Base-by-base conservation (phyloP, 1,140 invertebrate genomes). In the Odontomachus brunneus region DNA sequence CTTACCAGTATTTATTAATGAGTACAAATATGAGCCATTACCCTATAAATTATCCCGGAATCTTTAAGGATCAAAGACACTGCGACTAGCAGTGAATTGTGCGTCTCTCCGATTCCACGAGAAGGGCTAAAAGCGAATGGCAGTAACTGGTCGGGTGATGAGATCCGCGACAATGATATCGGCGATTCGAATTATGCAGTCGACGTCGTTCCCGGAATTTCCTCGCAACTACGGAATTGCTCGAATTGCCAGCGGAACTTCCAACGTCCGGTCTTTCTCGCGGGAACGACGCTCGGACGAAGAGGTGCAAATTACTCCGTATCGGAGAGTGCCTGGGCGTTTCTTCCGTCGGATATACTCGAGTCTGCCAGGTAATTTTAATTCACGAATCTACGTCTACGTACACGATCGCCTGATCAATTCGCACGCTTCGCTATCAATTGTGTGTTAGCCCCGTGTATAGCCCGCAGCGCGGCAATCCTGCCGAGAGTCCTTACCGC, bases 81-180 rank as follows among this genome's bases (percentile, higher is more conserved):
- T 11, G 0, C 38, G 38, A 44, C 38, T 5, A 5, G 29, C 29
- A 5, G 29, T 5, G 29, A 33, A 33, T 33, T 33, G 29, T n/a
- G n/a, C 29, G 29, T 33, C 38, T 11, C 38, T 7, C 38, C 38
- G 38, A 44, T 11, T 9, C 38, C 38, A 11, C 38, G 38, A 11
- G 9, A 11, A 44, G 3, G 22, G 44, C 2, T 29, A 59, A 80
- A 71, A 80, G 24, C 33, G 33, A 80, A 19, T 71, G 22, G 71
- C 51, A 26, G 51, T 44, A 80, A 71, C 60, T 62, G 29, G 38
- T 76, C 38, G 60, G 48, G 63, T 78, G 63, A 78, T 69, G 22
- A 78, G 63, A 78, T 78, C 75, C 63, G 69, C 53, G 69, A 80
- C 75, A 80, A 57, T 71, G 75, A 80, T 33, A 65, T 57, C 33